These are phyloP conservation scores for Lymantria monacha DNA, from an alignment of 2,888 invertebrate species.

Conservation along the genomic window DNA sequence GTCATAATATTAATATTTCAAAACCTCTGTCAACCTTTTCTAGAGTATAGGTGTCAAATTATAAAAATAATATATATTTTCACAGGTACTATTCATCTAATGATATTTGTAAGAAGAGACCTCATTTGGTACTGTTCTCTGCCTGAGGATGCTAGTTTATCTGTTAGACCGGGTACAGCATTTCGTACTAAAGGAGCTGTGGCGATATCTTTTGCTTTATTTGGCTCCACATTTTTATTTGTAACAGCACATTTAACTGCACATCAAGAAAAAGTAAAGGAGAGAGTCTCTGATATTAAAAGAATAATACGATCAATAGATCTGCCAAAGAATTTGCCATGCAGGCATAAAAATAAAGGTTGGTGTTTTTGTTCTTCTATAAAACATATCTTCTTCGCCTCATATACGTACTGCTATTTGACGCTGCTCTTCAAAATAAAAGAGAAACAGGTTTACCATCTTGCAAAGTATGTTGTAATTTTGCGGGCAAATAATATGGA, in stretches of 20 bases:
- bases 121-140: conserved; percentile 98
- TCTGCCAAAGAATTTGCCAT: conserved; percentile 90
- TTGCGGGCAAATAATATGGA: too few relatives aligned
- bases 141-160: conserved; percentile 93
- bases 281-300: conserved; percentile 92
- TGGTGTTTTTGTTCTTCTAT: conserved; percentile 10
- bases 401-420: too few relatives aligned
- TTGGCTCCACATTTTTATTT: conserved; percentile 97
- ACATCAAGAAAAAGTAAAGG: conserved; percentile 93
- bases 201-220: conserved; percentile 94
- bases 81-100: conserved; percentile 91
- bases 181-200: conserved; percentile 97
- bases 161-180: conserved; percentile 94
- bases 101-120: conserved; percentile 94
- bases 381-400: too few relatives aligned
- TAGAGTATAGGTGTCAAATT: too few relatives aligned
- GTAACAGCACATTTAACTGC: conserved; percentile 97
- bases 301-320: conserved; percentile 91
- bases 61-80: conserved; percentile 12
- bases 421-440: too few relatives aligned
- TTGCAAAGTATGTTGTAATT: too few relatives aligned
- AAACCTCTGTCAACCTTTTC: too few relatives aligned
- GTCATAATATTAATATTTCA: too few relatives aligned
- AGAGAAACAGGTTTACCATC: too few relatives aligned
- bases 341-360: conserved; percentile 89